A percentile compares a stretch with the other conserved stretches of the same genome.
These are phyloP conservation scores for Illadopsis cleaveri DNA, from an alignment of 2,113 vertebrate species.

Conservation along the genomic window DNA sequence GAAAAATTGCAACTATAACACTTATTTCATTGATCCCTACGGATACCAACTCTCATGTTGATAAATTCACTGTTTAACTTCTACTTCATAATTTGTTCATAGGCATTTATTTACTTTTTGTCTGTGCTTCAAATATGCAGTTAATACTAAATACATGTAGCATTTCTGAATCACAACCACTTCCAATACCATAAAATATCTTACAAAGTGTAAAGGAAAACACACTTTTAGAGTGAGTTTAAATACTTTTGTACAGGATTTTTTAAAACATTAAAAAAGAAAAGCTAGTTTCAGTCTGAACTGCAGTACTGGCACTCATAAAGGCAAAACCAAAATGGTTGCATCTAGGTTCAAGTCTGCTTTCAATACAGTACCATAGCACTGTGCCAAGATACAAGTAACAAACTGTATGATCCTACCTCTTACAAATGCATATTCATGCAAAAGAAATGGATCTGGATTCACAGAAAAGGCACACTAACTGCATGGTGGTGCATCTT, in stretches of 20 bases:
- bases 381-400: not conserved
- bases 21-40: not conserved
- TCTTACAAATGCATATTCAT: not conserved
- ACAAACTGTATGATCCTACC: not conserved
- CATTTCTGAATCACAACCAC: not conserved
- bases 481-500: not conserved
- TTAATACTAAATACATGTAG: not conserved
- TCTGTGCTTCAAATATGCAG: not conserved
- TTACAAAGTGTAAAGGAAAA: not conserved
- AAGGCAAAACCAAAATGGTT: not conserved
- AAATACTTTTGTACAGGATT: not conserved
- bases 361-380: not conserved
- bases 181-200: not conserved
- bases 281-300: not conserved
- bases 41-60: not conserved
- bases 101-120: not conserved
- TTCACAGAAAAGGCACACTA: not conserved
- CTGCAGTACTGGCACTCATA: not conserved
- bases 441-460: not conserved
- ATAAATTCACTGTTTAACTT: not conserved
- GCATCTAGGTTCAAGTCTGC: not conserved
- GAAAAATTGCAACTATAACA: not conserved
- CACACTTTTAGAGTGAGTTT: not conserved
- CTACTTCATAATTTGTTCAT: not conserved
- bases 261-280: not conserved